Base-by-base conservation (phyloP, 1,140 invertebrate species). In the Heterodera carotae region DNA sequence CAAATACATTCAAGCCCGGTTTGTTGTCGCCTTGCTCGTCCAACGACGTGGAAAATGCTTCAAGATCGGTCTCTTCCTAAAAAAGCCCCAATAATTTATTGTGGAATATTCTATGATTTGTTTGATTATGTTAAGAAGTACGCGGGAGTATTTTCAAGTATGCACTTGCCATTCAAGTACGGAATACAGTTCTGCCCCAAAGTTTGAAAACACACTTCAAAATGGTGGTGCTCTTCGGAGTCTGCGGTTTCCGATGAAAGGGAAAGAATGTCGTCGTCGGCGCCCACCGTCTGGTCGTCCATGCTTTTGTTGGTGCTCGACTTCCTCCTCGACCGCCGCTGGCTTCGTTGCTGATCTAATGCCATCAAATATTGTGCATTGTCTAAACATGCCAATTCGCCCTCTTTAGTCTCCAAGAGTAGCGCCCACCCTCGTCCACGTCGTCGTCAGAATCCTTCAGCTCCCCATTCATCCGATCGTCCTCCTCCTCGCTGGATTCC, bases 381-480 rank as follows among this genome's bases (percentile, higher is more conserved):
- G 43, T 43, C 39, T 75, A 43, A 59, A n/a, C 8, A 62, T 36
- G 31, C 1, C 1, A n/a, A 25, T 27, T 6, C 34, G 15, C 22
- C 71, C 36, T 27, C 64, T 6, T 2, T 43, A 43, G 2, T 71
- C n/a, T 33, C 27, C 69, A 53, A 67, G 39, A 66, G 69, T 15
- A 29, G 10, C 18, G 48, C 34, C 27, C 31, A 74, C 72, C 71
- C 67, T 86, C 84, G 68, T 87, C 81, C 29, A 85, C 43, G 33
- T 87, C 84, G 76, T 87, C 84, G 29, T 86, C 84, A 10, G 76
- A 78, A 56, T 87, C 86, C 8, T 77, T 69, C 22, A 86, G 74
- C 36, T 85, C 84, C 0, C 76, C 83, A 29, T 85, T 82, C 56
- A 80, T 82, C 39, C 72, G 53, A 56, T 85, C 76, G 62, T 85